Conservation (phyloP, 2,113 vertebrate species). For the Scomber scombrus region DNA sequence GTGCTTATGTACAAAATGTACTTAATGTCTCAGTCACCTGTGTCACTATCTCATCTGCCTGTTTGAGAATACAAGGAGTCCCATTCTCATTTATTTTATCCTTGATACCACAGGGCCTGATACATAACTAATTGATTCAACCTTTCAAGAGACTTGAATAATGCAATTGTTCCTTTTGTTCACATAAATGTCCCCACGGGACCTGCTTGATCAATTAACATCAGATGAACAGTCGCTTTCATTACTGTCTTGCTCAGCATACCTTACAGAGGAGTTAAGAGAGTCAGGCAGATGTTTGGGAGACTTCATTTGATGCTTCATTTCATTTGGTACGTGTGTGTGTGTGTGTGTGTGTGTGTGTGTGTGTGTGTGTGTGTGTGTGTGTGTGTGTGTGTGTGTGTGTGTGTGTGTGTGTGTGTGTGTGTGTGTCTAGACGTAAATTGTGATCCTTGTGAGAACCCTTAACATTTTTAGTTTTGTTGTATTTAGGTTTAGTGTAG, state of each 20-base stretch:
- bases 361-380: neutral
- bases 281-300: slow-evolving; percentile 59
- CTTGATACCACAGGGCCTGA: slow-evolving; percentile 52
- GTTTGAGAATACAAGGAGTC: slow-evolving; percentile 27
- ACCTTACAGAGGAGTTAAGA: slow-evolving; percentile 58
- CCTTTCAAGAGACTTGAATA: slow-evolving; percentile 73
- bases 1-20: neutral
- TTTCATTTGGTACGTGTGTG: slow-evolving; percentile 39
- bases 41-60: slow-evolving; percentile 14
- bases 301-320: slow-evolving; percentile 54
- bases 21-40: neutral
- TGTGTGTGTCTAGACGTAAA: neutral
- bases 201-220: slow-evolving; percentile 73
- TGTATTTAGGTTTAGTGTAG: too few species aligned
- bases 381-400: slow-evolving; percentile 14
- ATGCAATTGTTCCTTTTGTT: slow-evolving; percentile 79
- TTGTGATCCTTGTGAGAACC: neutral
- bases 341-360: neutral
- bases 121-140: slow-evolving; percentile 71
- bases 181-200: slow-evolving; percentile 73
- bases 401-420: slow-evolving; percentile 14
- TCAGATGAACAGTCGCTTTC: slow-evolving; percentile 72
- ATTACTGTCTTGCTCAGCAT: slow-evolving; percentile 57
- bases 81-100: slow-evolving; percentile 50
- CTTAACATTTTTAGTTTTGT: neutral